Evolutionary conservation across 2,113 vertebrate species (phyloP).

Genomic region (Hyperoodon ampullatus): DNA sequence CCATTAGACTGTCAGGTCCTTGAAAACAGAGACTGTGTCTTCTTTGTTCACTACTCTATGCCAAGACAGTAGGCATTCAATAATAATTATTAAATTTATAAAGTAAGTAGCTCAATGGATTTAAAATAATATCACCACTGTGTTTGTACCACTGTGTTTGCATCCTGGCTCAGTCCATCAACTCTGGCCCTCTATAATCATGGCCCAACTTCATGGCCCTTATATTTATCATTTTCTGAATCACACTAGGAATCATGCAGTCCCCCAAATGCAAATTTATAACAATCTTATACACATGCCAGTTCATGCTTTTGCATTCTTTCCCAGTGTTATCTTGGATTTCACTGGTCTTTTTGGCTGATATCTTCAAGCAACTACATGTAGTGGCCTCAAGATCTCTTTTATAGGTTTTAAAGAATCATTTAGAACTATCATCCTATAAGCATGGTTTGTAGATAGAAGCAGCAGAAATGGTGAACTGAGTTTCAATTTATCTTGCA

Average conservation of each 20-base stretch:
- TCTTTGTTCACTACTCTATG: neutral
- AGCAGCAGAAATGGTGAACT: conserved; percentile 42
- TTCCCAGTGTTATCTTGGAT: neutral
- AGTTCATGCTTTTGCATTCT: neutral
- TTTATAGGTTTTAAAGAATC: conserved; percentile 10
- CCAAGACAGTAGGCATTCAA: neutral
- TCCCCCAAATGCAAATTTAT: neutral
- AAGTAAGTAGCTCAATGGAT: neutral
- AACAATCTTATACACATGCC: neutral
- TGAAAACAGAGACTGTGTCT: neutral
- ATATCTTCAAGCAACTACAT: neutral
- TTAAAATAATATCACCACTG: neutral
- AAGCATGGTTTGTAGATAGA: neutral
- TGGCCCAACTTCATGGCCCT: neutral
- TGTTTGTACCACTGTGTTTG: too few species aligned
- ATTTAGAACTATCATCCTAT: neutral
- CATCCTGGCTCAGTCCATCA: neutral
- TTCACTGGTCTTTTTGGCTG: neutral
- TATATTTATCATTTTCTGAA: conserved; percentile 22
- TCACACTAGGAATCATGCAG: neutral
- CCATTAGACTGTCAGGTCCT: neutral
- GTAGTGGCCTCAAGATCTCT: neutral
- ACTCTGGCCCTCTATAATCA: neutral
- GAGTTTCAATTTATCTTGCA: conserved; percentile 38
- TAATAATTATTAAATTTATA: conserved; percentile 34